A percentile compares a stretch with the other conserved stretches of the same genome.
Conservation (phyloP, 1,140 invertebrate genomes). For the Chionoecetes opilio region DNA sequence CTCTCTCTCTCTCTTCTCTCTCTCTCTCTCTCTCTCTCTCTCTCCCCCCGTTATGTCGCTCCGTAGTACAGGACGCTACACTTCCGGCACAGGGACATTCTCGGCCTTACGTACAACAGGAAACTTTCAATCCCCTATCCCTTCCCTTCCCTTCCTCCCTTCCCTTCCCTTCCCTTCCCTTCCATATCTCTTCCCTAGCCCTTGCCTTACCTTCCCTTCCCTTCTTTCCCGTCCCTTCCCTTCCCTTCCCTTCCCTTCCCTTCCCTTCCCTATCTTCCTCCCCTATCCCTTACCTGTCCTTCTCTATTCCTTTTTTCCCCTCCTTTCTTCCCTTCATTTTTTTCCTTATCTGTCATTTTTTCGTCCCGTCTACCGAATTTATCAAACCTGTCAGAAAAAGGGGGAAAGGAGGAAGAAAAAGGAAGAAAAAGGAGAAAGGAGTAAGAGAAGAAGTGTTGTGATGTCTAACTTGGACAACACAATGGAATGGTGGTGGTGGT, state of each 20-base stretch:
- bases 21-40: not conserved
- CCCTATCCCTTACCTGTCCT: not conserved
- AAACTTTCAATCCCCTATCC: not conserved
- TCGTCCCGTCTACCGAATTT: not conserved
- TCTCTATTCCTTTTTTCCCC: not conserved
- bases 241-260: too few relatives aligned
- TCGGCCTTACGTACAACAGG: not conserved
- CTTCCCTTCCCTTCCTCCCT: not conserved
- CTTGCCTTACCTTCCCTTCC: not conserved
- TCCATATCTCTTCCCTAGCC: not conserved
- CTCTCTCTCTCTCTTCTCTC: not conserved
- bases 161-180: not conserved
- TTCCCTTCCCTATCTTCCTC: too few relatives aligned
- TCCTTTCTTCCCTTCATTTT: not conserved
- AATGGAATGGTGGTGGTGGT: not conserved
- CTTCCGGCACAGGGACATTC: not conserved
- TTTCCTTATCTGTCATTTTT: not conserved
- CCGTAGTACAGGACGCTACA: not conserved
- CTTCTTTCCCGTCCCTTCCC: not conserved
- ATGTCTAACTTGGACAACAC: not conserved
- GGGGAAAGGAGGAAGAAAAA: not conserved
- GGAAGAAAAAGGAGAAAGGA: not conserved
- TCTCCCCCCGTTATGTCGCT: not conserved
- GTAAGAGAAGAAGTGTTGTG: not conserved
- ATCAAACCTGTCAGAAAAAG: not conserved